phyloP scores from a whole-genome alignment of 2,888 invertebrate species.

The Polydrusus pterygomalis region DNA sequence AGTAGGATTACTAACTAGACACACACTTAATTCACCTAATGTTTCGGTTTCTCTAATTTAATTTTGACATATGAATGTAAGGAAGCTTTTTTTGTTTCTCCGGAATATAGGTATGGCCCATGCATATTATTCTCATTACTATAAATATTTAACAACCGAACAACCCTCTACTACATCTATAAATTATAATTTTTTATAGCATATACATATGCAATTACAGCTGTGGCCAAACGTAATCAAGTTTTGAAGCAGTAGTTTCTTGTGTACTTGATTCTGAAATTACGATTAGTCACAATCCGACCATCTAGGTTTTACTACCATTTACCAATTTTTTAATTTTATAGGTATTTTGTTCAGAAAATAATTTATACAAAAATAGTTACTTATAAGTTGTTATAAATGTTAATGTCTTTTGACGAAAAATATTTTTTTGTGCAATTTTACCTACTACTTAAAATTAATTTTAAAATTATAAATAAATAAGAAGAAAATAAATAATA shows the following conservation, averaged over 20 bases:
- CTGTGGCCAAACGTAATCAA: too few species aligned
- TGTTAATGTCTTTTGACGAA: conserved; percentile 45
- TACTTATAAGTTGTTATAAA: conserved; percentile 45
- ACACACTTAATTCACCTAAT: too few species aligned
- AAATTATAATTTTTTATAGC: too few species aligned
- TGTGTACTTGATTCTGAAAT: too few species aligned
- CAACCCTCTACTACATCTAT: background rate
- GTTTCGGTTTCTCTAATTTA: too few species aligned
- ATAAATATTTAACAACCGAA: background rate
- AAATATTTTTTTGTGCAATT: conserved; percentile 48
- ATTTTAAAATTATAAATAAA: conserved; percentile 14
- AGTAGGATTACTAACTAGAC: too few species aligned
- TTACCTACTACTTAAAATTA: conserved; percentile 24
- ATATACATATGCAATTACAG: too few species aligned
- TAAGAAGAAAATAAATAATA: background rate
- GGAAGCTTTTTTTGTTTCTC: too few species aligned
- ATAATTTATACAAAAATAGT: conserved; percentile 45
- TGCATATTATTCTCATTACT: too few species aligned
- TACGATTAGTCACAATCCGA: background rate
- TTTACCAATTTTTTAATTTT: conserved; percentile 7
- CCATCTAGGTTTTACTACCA: background rate
- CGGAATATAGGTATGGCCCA: too few species aligned
- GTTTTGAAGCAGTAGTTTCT: too few species aligned
- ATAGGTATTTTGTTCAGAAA: conserved; percentile 15
- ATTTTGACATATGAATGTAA: too few species aligned